Base-by-base conservation (phyloP, 37 sponge, comb jelly and placozoan genomes). In the Ephydatia muelleri region DNA sequence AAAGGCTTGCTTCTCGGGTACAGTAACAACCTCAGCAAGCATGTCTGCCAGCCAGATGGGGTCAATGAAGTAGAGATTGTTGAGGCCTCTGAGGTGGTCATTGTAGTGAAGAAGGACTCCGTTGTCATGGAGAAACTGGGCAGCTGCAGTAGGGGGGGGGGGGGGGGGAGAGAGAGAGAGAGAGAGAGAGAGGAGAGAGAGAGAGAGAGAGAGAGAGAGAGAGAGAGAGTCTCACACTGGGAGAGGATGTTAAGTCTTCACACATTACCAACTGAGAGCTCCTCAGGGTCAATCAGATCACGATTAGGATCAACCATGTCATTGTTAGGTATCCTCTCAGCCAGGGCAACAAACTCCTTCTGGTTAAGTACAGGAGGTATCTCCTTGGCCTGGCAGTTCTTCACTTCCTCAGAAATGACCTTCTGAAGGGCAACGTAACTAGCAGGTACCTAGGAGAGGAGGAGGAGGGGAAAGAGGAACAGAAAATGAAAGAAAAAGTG, bases 61-160 rank as follows among this genome's bases (percentile, higher is more conserved):
- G 81, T 97, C 93, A 64, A 97, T 97, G 88, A 97, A 97, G 93
- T 97, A 97, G 69, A 94, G 92, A 80, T 94, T 90, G 88, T 90
- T 92, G 69, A 97, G 93, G n/a, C 95, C 90, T 23, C 93, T 78
- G 27, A 97, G 86, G 66, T 94, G 93, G 64, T 97, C 97, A 30
- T 97, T 91, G 88, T 94, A 97, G 89, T 97, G 97, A 9, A 97
- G 91, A 30, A 97, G 71, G 26, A 94, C 82, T 32, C 97, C 97
- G 35, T 90, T 93, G 88, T 97, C 95, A 77, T 97, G 97, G 69
- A 97, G 93, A 47, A 97, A 97, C 82, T 90, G 83, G 48, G 97
- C 93, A 67, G 97, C 97, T 87, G 68, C 25, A 40, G 43, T 38
- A n/a, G n/a, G n/a, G n/a, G n/a, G n/a, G n/a, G n/a, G n/a, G n/a